Evolutionary conservation across 1,140 invertebrate genomes (phyloP).

Genomic region (Drosophila burlai): DNA sequence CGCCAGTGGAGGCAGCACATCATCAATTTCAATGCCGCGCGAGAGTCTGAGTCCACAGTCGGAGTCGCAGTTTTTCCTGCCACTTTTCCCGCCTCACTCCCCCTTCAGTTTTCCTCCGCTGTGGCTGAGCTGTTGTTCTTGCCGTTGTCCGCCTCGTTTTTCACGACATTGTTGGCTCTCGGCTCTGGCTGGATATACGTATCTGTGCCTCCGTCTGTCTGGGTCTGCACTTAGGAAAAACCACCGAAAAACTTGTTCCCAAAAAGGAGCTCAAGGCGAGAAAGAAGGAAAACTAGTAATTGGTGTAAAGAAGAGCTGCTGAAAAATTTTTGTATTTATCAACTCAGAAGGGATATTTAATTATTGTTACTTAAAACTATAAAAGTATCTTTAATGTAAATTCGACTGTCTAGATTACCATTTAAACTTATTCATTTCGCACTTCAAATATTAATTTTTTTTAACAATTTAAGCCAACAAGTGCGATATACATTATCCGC

Average conservation of each 20-base stretch:
- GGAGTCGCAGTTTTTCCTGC: constrained; percentile 23
- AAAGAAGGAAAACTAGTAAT: constrained; percentile 1
- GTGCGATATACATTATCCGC: too few relatives aligned
- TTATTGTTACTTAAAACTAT: too few relatives aligned
- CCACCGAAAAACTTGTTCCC: constrained; percentile 19
- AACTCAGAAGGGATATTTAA: not conserved
- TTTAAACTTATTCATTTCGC: too few relatives aligned
- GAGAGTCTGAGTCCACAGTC: constrained; percentile 56
- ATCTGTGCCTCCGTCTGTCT: constrained; percentile 36
- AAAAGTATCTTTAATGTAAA: too few relatives aligned
- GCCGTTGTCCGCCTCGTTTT: constrained; percentile 63
- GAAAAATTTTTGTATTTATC: not conserved
- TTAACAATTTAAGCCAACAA: not conserved
- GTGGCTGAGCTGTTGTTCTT: constrained; percentile 18
- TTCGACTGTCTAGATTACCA: too few relatives aligned
- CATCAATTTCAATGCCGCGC: constrained; percentile 81
- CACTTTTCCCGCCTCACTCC: constrained; percentile 7
- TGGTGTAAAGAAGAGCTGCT: not conserved
- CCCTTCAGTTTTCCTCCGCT: not conserved
- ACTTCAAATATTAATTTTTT: too few relatives aligned
- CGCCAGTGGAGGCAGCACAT: constrained; percentile 55
- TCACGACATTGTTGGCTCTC: constrained; percentile 69
- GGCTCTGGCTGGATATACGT: constrained; percentile 39
- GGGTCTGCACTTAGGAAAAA: constrained; percentile 34
- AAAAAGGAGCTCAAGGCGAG: constrained; percentile 4